These are phyloP conservation scores for Haliaeetus leucogaster DNA, from an alignment of 2,113 vertebrate genomes.

Conservation along the genomic window DNA sequence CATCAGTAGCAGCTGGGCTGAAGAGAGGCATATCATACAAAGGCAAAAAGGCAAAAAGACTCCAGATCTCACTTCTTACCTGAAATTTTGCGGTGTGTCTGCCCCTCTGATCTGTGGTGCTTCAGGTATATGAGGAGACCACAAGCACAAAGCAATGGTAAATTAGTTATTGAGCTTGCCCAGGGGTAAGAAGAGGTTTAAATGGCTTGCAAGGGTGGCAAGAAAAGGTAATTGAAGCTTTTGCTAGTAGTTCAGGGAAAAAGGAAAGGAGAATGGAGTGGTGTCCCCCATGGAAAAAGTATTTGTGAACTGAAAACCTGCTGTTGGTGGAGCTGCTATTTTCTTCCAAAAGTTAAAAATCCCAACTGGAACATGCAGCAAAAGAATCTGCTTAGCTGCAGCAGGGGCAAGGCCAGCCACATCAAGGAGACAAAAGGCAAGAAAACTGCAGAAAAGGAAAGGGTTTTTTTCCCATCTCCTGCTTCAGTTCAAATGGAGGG, in stretches of 20 bases:
- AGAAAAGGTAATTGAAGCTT: neutral
- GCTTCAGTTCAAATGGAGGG: neutral
- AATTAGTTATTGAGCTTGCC: neutral
- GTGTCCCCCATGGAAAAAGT: neutral
- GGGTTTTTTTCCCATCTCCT: neutral
- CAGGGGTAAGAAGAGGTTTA: neutral
- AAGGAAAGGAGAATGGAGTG: neutral
- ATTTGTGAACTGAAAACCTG: conserved; percentile 7
- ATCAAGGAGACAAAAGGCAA: neutral
- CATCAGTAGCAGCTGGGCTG: neutral
- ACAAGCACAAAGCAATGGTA: neutral
- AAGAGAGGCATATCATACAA: accelerated
- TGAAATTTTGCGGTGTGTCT: neutral
- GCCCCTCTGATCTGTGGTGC: neutral
- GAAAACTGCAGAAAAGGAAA: neutral
- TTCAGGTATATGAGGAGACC: neutral
- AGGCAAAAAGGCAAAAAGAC: neutral
- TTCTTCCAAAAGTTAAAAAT: conserved; percentile 18
- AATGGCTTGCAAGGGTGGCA: neutral
- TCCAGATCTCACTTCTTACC: neutral
- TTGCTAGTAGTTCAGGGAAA: neutral
- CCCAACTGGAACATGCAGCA: neutral
- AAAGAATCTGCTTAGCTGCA: neutral
- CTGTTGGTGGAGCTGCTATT: neutral
- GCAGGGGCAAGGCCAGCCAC: neutral